A percentile compares a stretch with the other conserved stretches of the same genome.
Evolutionary conservation across 2,888 invertebrate species (phyloP).

Genomic region (Cephalotes varians): DNA sequence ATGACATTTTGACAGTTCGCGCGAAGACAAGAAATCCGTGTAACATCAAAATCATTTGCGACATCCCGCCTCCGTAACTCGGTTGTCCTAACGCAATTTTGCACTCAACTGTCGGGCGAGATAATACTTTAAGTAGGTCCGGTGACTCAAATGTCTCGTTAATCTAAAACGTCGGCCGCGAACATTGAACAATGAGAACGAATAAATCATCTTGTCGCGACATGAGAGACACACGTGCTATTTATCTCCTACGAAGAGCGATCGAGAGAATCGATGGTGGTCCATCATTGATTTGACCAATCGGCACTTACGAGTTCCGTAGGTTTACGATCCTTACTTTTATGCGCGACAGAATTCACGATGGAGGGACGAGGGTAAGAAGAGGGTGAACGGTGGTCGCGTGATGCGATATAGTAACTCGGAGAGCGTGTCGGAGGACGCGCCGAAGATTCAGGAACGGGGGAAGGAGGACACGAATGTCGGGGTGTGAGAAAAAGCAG

Average conservation of each 20-base stretch:
- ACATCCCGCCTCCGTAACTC: neutral
- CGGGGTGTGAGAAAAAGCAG: conserved; percentile 56
- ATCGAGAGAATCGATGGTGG: conserved; percentile 61
- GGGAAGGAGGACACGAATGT: conserved; percentile 58
- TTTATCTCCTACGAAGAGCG: conserved; percentile 48
- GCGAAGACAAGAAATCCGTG: neutral
- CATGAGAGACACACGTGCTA: conserved; percentile 52
- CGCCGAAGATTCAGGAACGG: conserved; percentile 51
- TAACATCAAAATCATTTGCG: conserved; percentile 8
- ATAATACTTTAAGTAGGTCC: conserved; percentile 24
- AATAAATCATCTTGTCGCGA: conserved; percentile 47
- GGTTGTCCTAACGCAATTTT: conserved; percentile 24
- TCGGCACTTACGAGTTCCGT: conserved; percentile 51
- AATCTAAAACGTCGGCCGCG: conserved; percentile 26
- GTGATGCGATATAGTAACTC: conserved; percentile 67
- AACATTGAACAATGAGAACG: conserved; percentile 34
- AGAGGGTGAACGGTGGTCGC: conserved; percentile 48
- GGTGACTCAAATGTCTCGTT: conserved; percentile 34
- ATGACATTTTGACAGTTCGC: neutral
- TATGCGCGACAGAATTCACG: conserved; percentile 55
- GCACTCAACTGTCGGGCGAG: neutral
- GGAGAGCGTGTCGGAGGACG: conserved; percentile 63
- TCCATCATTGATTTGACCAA: conserved; percentile 42
- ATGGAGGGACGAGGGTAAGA: conserved; percentile 30
- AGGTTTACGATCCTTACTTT: conserved; percentile 42